Evolutionary conservation across 2,888 invertebrate species (phyloP), one percentile per base, ranked within the genome.

Genomic region (Spialia ferax): DNA sequence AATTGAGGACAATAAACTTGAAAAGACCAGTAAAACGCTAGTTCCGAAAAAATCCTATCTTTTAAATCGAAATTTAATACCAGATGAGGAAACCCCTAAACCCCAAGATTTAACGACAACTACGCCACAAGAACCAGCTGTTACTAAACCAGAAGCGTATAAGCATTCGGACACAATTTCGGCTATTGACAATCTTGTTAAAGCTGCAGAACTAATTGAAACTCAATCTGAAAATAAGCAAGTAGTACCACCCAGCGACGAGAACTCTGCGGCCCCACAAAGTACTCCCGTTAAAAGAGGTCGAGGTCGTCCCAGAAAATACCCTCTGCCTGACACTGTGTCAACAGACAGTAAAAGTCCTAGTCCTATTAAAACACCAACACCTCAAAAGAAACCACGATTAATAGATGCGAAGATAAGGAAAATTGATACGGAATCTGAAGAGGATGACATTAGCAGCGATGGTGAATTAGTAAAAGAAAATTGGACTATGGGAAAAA

Each of bases 401-500:
- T 73, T 90, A 11, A 85, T 86, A 70, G 87, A 90, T 65, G 79
- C 83, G 15, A 87, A 85, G 75, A 69, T 75, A 1, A 61, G 71
- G 20, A 88, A 85, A 74, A 75, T 74, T 48, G 80, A 80, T 35
- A 85, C 84, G 35, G 89, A 88, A 56, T 85, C 84, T 18, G 82
- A 84, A 18, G 77, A 79, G 4, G 80, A 77, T 15, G 82, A 84
- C 15, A 75, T 79, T 2, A 80, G 77, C 62, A 82, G 77, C 65
- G 83, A 81, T 22, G 85, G 81, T 32, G 87, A 80, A 77, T 81
- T 88, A 8, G 78, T 91, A 6, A 85, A 83, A 78, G 92, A 91
- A 80, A 93, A 93, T 76, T 93, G 93, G 93, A 93, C 93, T 1
- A 92, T 93, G 92, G 94, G 94, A n/a, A 94, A 93, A 83, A 94